Evolutionary conservation across 2,113 vertebrate species (phyloP).

Genomic region (Stigmatopora nigra): DNA sequence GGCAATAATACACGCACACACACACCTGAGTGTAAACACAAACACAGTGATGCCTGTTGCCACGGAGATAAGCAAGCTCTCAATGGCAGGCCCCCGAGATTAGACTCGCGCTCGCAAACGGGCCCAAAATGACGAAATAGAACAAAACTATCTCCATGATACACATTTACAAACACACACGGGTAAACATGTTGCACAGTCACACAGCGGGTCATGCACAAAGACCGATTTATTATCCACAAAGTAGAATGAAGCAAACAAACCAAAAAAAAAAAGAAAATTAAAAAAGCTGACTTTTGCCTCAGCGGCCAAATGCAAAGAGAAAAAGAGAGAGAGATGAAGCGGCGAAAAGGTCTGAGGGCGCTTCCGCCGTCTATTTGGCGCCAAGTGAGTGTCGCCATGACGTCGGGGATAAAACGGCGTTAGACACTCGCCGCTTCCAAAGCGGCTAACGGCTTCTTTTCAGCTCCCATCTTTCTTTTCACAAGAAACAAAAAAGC

Average conservation of each 20-base stretch:
- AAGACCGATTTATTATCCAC: too few species aligned
- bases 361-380: background rate
- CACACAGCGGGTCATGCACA: too few species aligned
- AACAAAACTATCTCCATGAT: background rate
- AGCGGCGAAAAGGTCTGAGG: background rate
- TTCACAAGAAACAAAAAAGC: too few species aligned
- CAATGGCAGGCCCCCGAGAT: background rate
- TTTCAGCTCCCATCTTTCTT: background rate
- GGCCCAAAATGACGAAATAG: background rate
- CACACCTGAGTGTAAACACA: background rate
- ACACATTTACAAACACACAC: background rate
- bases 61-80: slow-evolving; percentile 3
- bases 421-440: background rate
- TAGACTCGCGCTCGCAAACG: background rate
- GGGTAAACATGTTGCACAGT: too few species aligned
- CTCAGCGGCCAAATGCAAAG: too few species aligned
- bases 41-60: background rate
- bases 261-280: too few species aligned
- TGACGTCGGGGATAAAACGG: slow-evolving; percentile 4
- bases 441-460: background rate
- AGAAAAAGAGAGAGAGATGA: background rate
- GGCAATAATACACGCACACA: background rate
- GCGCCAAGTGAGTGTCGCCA: background rate
- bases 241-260: too few species aligned
- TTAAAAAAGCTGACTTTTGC: too few species aligned